Evolutionary conservation across 2,888 invertebrate genomes (phyloP).

Genomic region (Monoplex corrugatus): DNA sequence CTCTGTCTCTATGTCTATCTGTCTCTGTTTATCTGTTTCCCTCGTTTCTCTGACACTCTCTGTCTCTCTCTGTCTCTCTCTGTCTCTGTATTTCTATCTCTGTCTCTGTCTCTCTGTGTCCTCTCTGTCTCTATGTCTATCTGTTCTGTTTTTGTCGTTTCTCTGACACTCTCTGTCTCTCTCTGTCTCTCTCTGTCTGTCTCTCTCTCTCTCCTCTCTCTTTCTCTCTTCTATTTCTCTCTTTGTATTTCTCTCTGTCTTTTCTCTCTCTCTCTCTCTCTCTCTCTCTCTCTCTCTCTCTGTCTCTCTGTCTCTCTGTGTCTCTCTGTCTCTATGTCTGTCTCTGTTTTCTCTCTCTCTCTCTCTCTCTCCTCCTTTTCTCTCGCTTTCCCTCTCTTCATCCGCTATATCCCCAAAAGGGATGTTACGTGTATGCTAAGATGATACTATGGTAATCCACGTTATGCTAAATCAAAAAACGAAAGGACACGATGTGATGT

Average conservation of each 20-base stretch:
- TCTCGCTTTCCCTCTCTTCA: too few relatives aligned
- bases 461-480: too few relatives aligned
- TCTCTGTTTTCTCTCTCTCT: too few relatives aligned
- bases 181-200: neutral
- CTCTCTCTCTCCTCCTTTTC: too few relatives aligned
- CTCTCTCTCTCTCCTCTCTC: neutral
- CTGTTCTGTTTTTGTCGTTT: too few relatives aligned
- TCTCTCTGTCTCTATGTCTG: too few relatives aligned
- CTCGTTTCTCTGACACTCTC: neutral
- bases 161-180: neutral
- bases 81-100: neutral
- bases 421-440: too few relatives aligned
- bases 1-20: neutral
- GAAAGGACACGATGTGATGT: too few relatives aligned
- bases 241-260: neutral
- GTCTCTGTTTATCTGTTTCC: neutral
- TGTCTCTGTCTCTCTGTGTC: neutral
- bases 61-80: neutral
- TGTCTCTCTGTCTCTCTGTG: too few relatives aligned
- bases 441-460: too few relatives aligned
- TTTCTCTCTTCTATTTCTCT: neutral
- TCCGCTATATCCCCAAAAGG: too few relatives aligned
- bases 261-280: neutral
- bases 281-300: too few relatives aligned
- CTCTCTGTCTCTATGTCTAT: neutral